phyloP scores from a whole-genome alignment of 2,888 invertebrate species.

The Lithosia quadra region DNA sequence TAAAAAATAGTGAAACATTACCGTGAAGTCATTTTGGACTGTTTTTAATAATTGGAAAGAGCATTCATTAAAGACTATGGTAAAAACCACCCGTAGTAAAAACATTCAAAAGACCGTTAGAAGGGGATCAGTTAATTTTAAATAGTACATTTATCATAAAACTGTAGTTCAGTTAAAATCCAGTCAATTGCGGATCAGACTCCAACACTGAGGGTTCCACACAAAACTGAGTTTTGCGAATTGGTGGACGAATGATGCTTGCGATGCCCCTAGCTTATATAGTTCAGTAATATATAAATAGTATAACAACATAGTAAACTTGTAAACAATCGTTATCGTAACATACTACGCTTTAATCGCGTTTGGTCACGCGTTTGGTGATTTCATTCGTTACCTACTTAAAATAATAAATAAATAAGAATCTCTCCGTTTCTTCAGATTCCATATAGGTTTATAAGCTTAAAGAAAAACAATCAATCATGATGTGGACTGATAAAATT shows the following conservation, averaged over 20 bases:
- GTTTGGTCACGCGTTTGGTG: background rate
- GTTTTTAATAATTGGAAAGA: background rate
- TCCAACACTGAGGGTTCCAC: no score
- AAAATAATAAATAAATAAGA: constrained; percentile 1
- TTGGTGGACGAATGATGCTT: background rate
- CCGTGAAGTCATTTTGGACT: background rate
- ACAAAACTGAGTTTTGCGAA: no score
- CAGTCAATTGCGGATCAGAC: no score
- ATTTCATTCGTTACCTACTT: background rate
- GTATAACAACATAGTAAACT: background rate
- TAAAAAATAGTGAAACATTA: no score
- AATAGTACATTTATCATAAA: no score
- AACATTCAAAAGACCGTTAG: no score
- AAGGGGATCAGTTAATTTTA: no score
- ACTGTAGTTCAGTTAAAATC: no score
- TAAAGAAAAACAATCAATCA: constrained; percentile 14
- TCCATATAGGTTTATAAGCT: constrained; percentile 2
- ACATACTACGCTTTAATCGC: background rate
- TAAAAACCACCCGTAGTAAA: background rate
- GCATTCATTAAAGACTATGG: background rate
- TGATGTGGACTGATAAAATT: constrained; percentile 2
- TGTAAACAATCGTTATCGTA: background rate
- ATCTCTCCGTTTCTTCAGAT: constrained; percentile 7
- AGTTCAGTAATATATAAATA: background rate
- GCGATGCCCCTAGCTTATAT: background rate